These are phyloP conservation scores for Schizopygopsis malacanthus DNA, from an alignment of 2,797 vertebrate genomes.

Conservation along the genomic window DNA sequence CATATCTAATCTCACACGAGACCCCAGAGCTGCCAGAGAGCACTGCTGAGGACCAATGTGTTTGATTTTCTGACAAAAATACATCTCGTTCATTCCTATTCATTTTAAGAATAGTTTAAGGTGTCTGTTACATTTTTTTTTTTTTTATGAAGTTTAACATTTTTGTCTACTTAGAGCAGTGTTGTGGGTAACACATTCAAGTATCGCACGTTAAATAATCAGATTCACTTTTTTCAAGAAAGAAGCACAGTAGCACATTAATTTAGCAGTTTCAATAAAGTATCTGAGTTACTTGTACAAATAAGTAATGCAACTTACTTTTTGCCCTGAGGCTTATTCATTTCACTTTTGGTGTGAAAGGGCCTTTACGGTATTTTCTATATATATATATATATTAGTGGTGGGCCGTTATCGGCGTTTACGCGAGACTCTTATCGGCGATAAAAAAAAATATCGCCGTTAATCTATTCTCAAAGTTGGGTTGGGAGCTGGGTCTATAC, in stretches of 20 bases:
- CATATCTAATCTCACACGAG: constrained; percentile 35
- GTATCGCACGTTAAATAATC: background rate
- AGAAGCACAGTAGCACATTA: background rate
- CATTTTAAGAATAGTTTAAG: background rate
- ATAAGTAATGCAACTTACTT: too few relatives aligned
- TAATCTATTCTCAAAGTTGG: too few relatives aligned
- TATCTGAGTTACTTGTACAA: too few relatives aligned
- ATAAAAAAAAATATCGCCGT: too few relatives aligned
- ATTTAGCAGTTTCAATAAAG: background rate
- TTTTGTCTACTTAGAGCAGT: background rate
- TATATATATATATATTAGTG: too few relatives aligned
- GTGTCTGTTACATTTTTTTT: background rate
- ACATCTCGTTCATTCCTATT: background rate
- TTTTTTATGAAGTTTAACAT: background rate
- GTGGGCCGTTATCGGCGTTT: too few relatives aligned
- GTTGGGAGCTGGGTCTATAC: too few relatives aligned
- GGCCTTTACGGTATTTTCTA: too few relatives aligned
- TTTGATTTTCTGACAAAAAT: constrained; percentile 1
- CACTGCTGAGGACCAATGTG: background rate
- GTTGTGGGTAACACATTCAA: too few relatives aligned
- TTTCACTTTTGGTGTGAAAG: too few relatives aligned
- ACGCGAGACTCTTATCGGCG: too few relatives aligned
- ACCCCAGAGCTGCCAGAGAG: background rate
- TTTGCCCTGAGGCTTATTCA: too few relatives aligned
- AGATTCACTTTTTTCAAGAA: background rate